Base-by-base conservation (phyloP, 2,113 vertebrate species). In the Ochotona curzoniae region DNA sequence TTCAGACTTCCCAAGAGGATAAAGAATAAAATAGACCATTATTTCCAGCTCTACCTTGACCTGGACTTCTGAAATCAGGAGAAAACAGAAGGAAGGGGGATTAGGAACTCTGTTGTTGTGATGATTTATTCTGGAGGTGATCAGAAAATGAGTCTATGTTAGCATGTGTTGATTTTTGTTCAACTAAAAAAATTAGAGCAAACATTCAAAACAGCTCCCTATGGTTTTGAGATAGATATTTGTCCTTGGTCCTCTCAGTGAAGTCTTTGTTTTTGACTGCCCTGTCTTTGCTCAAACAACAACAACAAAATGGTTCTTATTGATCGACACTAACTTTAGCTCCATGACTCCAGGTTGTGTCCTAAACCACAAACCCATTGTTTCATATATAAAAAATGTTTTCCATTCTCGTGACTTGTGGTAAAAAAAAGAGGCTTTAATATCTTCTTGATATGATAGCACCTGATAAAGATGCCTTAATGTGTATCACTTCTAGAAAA, bases 401-500 rank as follows among this genome's bases (percentile, higher is more conserved):
- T 73, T 95, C 35, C 18, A n/a, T 66, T 66, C 73, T 89, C 71
- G 71, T 78, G 87, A 85, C 67, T 80, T 94, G 87, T 84, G 94
- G 94, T 94, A 80, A 83, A 71, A 95, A 71, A 95, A 38, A 96
- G 82, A 94, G 75, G 61, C 75, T 83, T 87, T 93, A 89, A 60
- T 80, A 91, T 83, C 82, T 67, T 91, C 74, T 96, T 85, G 66
- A 71, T 86, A 64, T 44, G 47, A 54, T 57, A 90, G 89, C 75
- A 93, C 71, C 78, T 92, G 89, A 95, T 76, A 85, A 93, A 93
- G 91, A 88, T 73, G 25, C 89, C 88, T 92, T 93, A 91, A 13
- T 54, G 25, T 80, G 87, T 94, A 92, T 91, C 91, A 76, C 35
- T 83, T 66, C 86, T 81, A 83, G 83, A 91, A 79, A 83, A 71